phyloP scores from a whole-genome alignment of 2,113 vertebrate genomes.

The Corapipo altera region DNA sequence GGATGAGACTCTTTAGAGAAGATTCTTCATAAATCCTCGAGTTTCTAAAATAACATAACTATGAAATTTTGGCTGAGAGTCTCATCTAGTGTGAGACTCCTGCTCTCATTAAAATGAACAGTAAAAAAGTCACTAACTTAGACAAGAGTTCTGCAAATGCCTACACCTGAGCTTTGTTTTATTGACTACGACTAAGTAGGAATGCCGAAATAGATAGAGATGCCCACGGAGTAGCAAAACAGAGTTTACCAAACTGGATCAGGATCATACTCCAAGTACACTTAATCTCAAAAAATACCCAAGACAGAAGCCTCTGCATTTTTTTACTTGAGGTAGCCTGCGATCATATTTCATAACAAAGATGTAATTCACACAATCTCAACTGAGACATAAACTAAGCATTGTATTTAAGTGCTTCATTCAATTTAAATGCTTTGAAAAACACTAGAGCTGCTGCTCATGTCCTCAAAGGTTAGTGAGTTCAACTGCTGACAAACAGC shows the following conservation, averaged over 20 bases:
- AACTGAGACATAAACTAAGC: neutral
- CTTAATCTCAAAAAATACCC: neutral
- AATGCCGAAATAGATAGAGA: neutral
- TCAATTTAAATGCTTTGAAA: neutral
- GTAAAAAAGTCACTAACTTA: neutral
- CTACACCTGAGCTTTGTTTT: neutral
- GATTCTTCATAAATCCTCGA: constrained; percentile 3
- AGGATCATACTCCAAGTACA: neutral
- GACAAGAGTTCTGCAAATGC: neutral
- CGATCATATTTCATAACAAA: neutral
- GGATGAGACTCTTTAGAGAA: neutral
- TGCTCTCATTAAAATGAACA: neutral
- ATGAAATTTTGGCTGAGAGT: neutral
- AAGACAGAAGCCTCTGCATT: neutral
- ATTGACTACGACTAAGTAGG: neutral
- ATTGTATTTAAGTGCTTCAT: neutral
- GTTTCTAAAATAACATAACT: neutral
- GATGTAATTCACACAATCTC: neutral
- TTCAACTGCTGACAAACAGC: neutral
- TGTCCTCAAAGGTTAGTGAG: neutral
- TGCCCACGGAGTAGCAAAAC: neutral
- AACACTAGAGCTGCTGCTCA: neutral
- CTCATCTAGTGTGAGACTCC: neutral
- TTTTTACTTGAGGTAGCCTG: neutral
- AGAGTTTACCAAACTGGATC: neutral